phyloP scores from a whole-genome alignment of 64 coral and sea anemone species.

The Pocillopora damicornis region DNA sequence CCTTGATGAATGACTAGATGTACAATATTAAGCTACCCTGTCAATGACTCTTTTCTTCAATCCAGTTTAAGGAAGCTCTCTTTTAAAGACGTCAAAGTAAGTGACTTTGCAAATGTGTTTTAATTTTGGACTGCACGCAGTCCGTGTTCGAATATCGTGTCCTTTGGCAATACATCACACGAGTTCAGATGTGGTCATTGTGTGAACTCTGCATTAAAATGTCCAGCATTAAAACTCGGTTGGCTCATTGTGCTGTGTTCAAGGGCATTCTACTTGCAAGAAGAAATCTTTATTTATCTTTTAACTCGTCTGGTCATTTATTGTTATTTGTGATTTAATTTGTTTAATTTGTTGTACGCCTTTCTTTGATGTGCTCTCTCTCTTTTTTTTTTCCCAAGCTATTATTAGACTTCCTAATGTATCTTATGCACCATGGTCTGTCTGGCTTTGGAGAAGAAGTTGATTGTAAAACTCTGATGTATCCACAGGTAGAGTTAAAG shows the following conservation, averaged over 20 bases:
- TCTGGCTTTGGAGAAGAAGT: background rate
- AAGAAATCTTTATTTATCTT: too few relatives aligned
- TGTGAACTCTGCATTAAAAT: too few relatives aligned
- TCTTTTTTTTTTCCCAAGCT: slow-evolving; percentile 22
- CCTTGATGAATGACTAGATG: slow-evolving; percentile 54
- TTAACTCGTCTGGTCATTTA: too few relatives aligned
- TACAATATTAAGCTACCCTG: slow-evolving; percentile 66
- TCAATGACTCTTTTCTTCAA: slow-evolving; percentile 87
- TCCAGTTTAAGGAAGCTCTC: slow-evolving; percentile 52
- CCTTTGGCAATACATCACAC: too few relatives aligned
- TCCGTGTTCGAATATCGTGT: too few relatives aligned
- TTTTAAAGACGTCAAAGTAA: slow-evolving; percentile 56
- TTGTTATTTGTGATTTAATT: too few relatives aligned
- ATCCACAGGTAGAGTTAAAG: slow-evolving; percentile 34
- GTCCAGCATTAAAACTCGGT: too few relatives aligned
- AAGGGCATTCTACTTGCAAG: too few relatives aligned
- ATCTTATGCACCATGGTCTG: slow-evolving; percentile 35
- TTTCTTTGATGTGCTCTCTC: background rate
- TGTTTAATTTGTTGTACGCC: too few relatives aligned
- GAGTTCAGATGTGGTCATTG: too few relatives aligned
- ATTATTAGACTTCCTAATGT: slow-evolving; percentile 59
- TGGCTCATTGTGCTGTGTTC: too few relatives aligned
- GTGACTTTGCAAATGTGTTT: background rate
- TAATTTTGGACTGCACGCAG: background rate
- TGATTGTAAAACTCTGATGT: slow-evolving; percentile 14